A percentile compares a stretch with the other conserved stretches of the same genome.
Conservation (phyloP, 2,113 vertebrate species). For the Zingel zingel region DNA sequence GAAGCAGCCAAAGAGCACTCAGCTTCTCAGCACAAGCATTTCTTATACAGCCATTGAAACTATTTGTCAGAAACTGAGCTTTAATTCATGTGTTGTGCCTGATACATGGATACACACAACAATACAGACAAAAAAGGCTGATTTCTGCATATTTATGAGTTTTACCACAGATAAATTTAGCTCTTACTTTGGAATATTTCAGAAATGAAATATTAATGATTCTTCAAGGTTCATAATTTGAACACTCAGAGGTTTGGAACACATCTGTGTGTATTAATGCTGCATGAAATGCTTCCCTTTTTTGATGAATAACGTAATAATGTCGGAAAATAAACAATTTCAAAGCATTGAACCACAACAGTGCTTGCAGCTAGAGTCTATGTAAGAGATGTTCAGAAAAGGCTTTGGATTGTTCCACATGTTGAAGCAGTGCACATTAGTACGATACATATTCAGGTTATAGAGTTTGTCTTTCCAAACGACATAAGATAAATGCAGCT, state of each 20-base stretch:
- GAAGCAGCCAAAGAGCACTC: neutral
- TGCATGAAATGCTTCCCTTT: neutral
- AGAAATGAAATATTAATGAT: conserved; percentile 5
- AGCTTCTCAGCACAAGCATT: neutral
- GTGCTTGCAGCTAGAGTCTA: neutral
- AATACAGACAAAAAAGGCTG: conserved; percentile 2
- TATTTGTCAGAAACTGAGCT: neutral
- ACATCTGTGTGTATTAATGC: neutral
- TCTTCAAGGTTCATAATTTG: neutral
- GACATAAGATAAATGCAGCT: no score
- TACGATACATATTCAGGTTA: no score
- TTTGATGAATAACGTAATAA: neutral
- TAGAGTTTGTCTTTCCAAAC: no score
- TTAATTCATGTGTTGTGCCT: neutral
- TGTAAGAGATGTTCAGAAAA: neutral
- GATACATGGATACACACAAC: neutral
- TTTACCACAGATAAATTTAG: neutral
- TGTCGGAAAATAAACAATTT: neutral
- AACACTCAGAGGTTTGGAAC: neutral
- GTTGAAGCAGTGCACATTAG: no score
- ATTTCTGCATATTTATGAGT: neutral
- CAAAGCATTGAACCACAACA: neutral
- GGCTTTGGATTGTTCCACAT: neutral
- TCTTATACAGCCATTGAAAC: neutral
- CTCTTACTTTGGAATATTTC: neutral